A percentile compares a stretch with the other conserved stretches of the same genome.
Conservation (phyloP, 1,140 invertebrate species). For the Aphelenchoides fujianensis region DNA sequence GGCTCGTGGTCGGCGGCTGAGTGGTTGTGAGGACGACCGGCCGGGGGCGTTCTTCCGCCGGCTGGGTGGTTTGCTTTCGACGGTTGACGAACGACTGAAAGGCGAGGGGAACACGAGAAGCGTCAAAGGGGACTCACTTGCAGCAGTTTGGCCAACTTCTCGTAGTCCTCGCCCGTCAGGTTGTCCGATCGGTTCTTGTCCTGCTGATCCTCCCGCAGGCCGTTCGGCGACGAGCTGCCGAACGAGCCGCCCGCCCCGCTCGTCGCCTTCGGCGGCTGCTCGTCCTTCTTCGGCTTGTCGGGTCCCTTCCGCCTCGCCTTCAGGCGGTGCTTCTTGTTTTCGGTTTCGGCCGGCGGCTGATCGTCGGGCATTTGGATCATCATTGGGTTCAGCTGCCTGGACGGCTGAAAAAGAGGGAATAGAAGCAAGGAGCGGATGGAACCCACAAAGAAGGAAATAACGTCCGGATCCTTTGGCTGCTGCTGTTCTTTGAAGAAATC, state of each 20-base stretch:
- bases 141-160: conserved; percentile 43
- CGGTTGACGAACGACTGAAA: conserved; percentile 12
- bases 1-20: not conserved
- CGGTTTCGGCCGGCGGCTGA: not conserved
- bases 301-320: not conserved
- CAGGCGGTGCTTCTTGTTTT: conserved; percentile 5
- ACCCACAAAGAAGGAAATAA: conserved; percentile 13
- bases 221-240: not conserved
- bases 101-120: no score
- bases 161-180: conserved; percentile 36
- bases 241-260: not conserved
- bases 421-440: not conserved
- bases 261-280: not conserved
- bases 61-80: conserved; percentile 10
- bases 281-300: conserved; percentile 16
- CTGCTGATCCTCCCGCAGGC: conserved; percentile 2
- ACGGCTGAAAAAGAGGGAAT: not conserved
- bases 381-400: conserved; percentile 7
- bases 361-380: conserved; percentile 4
- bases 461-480: no score
- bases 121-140: conserved; percentile 28
- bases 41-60: conserved; percentile 15
- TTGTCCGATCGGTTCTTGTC: conserved; percentile 18
- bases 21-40: not conserved
- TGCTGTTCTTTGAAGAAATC: conserved; percentile 8